These are phyloP conservation scores for Pardosa pseudoannulata DNA, from an alignment of 2,888 invertebrate species.

Conservation along the genomic window DNA sequence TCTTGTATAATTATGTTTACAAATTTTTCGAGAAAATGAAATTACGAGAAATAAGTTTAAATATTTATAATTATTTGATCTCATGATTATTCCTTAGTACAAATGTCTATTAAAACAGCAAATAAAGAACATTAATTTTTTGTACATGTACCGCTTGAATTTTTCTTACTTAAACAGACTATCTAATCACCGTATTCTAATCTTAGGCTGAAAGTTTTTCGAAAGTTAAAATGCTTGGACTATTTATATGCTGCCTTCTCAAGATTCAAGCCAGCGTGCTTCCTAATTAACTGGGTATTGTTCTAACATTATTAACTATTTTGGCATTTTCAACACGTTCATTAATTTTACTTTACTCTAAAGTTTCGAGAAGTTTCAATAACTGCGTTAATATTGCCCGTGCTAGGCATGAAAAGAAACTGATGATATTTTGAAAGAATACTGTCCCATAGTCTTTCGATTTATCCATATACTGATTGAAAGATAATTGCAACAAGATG, in stretches of 20 bases:
- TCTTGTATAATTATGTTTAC: no score
- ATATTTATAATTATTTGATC: no score
- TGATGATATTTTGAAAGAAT: constrained; percentile 10
- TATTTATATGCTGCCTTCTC: not conserved
- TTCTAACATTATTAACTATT: constrained; percentile 17
- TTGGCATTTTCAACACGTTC: not conserved
- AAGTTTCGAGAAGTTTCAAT: constrained; percentile 22
- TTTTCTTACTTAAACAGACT: no score
- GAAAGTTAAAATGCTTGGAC: no score
- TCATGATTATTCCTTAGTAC: no score
- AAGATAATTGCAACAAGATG: not conserved
- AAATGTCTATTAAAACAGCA: no score
- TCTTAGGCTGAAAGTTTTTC: no score
- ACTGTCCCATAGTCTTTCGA: constrained; percentile 1
- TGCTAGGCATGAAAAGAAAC: not conserved
- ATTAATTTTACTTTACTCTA: constrained; percentile 17
- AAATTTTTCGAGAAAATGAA: no score
- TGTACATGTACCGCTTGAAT: no score
- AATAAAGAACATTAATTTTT: no score
- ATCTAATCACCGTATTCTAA: no score
- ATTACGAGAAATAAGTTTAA: no score
- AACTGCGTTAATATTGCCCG: constrained; percentile 3
- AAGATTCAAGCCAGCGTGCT: not conserved
- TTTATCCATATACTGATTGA: not conserved
- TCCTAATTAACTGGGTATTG: constrained; percentile 10